Conservation (phyloP, 92 coral and sea anemone species). For the Epizoanthus illoricatus region DNA sequence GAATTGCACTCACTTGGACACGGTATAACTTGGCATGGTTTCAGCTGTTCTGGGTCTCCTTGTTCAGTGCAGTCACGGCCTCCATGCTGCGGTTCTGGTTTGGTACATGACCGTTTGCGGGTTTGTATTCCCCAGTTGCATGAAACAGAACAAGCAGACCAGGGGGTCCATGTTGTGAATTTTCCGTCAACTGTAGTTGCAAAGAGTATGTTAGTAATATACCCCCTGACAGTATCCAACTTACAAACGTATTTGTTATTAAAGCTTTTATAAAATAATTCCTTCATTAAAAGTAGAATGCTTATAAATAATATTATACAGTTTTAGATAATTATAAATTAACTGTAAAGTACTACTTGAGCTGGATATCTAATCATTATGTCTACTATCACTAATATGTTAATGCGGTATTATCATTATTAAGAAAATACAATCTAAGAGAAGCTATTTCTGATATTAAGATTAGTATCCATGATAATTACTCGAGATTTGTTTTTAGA, state of each 20-base stretch:
- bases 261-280: too few relatives aligned
- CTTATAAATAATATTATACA: too few relatives aligned
- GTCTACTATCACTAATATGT: too few relatives aligned
- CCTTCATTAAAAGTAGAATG: not conserved
- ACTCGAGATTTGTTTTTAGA: too few relatives aligned
- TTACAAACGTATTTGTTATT: too few relatives aligned
- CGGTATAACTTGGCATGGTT: conserved; percentile 90
- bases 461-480: too few relatives aligned
- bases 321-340: too few relatives aligned
- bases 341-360: too few relatives aligned
- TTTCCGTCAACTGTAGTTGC: conserved; percentile 79
- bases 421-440: too few relatives aligned
- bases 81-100: conserved; percentile 98
- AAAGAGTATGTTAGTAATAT: not conserved
- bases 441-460: too few relatives aligned
- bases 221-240: not conserved
- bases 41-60: conserved; percentile 88
- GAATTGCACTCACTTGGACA: conserved; percentile 83
- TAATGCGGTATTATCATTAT: too few relatives aligned
- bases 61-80: conserved; percentile 95
- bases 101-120: conserved; percentile 79
- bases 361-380: too few relatives aligned
- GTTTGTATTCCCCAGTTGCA: conserved; percentile 92
- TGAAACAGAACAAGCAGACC: conserved; percentile 91
- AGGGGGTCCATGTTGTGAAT: conserved; percentile 85